Evolutionary conservation across 2,797 vertebrate species (phyloP).

Genomic region (Sarcoramphus papa): DNA sequence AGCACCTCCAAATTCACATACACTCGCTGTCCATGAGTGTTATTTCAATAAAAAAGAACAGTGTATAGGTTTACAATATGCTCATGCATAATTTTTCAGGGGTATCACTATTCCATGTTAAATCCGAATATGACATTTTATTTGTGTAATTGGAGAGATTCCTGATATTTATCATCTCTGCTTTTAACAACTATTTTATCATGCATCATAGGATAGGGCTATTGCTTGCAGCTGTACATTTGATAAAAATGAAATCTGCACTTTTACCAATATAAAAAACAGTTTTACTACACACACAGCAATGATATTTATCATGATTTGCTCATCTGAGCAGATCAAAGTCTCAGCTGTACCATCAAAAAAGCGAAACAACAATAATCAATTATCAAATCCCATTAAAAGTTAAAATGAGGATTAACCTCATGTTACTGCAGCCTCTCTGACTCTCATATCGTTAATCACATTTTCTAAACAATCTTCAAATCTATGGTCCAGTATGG

Average conservation of each 20-base stretch:
- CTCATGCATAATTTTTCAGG: background rate
- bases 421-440: background rate
- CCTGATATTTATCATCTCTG: background rate
- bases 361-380: background rate
- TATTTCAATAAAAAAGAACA: background rate
- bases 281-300: background rate
- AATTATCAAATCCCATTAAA: background rate
- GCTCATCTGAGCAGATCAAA: background rate
- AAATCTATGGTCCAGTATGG: background rate
- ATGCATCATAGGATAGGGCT: background rate
- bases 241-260: background rate
- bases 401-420: background rate
- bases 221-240: background rate
- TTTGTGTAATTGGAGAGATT: background rate
- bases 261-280: background rate
- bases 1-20: background rate
- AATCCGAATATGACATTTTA: background rate
- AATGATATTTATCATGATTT: background rate
- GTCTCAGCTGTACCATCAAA: background rate
- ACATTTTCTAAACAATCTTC: background rate
- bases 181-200: background rate
- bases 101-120: background rate
- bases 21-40: accelerated
- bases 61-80: background rate
- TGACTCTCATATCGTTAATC: background rate